Base-by-base conservation (phyloP, 2,797 vertebrate species). In the Phalanger gymnotis region DNA sequence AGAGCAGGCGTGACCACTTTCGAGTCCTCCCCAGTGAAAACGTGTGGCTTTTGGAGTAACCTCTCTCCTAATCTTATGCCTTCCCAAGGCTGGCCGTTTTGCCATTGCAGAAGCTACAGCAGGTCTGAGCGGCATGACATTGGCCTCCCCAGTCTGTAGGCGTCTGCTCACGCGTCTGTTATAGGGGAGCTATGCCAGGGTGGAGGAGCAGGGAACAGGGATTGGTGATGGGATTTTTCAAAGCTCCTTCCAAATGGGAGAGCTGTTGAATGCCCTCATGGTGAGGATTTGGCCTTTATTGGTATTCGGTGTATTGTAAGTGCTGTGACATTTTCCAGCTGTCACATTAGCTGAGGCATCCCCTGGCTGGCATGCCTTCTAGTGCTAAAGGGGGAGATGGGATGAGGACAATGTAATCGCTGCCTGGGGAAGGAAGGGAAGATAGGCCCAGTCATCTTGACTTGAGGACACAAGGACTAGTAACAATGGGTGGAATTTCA, bases 151-250 rank as follows among this genome's bases (percentile, higher is more conserved):
- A 16, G 31, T 55, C 91, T 66, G 57, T 0, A 16, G 61, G 47
- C 91, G 89, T 93, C 93, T 96, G 87, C 54, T 58, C 95, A 92
- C 87, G 54, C 16, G 2, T 55, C 1, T 90, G 3, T 90, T 95
- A n/a, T 87, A 90, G 73, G 31, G 91, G 31, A 53, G 96, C 56
- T 47, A 10, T 87, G 90, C 47, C 9, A 73, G 91, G 27, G 47
- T 10, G n/a, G 81, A 96, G 94, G 73, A 92, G 87, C 66, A 27
- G n/a, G 40, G 73, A 47, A 19, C 40, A 91, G 90, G 66, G 25
- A 51, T 27, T 0, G 7, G 52, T 54, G 81, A 61, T 51, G 92
- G n/a, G 54, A 4, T 0, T 92, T 66, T 89, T 28, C 94, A 95
- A 94, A 81, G 47, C 31, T 47, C 53, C 30, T 91, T 95, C 94